These are phyloP conservation scores for Formicarius rufipectus DNA, from an alignment of 2,113 vertebrate genomes.

Conservation along the genomic window DNA sequence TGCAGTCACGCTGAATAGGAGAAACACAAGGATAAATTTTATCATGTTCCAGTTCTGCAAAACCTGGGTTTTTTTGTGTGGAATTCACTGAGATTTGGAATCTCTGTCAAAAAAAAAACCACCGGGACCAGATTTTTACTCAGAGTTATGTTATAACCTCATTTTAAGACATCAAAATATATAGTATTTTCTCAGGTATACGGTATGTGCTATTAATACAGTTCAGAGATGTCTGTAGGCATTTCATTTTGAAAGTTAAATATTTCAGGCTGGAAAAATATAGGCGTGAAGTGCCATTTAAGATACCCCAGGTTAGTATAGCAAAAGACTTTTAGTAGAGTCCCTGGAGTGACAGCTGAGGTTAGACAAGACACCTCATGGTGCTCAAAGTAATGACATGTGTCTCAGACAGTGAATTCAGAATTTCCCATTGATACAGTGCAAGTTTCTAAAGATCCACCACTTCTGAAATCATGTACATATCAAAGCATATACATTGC, in stretches of 20 bases:
- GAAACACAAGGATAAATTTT: neutral
- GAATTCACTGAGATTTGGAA: neutral
- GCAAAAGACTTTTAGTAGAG: neutral
- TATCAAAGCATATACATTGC: neutral
- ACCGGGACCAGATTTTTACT: neutral
- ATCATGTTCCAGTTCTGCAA: neutral
- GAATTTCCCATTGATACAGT: neutral
- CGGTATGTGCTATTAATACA: neutral
- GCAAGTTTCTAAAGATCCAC: neutral
- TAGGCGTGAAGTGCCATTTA: neutral
- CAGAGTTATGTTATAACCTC: neutral
- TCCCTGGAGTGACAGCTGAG: neutral
- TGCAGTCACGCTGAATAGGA: neutral
- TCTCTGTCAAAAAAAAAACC: neutral
- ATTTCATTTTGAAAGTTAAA: neutral
- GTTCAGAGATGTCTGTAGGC: neutral
- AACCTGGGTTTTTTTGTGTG: neutral
- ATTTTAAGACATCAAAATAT: neutral
- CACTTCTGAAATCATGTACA: neutral
- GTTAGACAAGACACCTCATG: neutral
- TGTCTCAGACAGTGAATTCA: neutral
- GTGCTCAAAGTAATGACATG: neutral
- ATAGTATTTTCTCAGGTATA: neutral
- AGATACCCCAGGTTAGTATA: neutral
- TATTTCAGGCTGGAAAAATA: neutral